phyloP scores from a whole-genome alignment of 2,888 invertebrate genomes.

The Tachina lurida region DNA sequence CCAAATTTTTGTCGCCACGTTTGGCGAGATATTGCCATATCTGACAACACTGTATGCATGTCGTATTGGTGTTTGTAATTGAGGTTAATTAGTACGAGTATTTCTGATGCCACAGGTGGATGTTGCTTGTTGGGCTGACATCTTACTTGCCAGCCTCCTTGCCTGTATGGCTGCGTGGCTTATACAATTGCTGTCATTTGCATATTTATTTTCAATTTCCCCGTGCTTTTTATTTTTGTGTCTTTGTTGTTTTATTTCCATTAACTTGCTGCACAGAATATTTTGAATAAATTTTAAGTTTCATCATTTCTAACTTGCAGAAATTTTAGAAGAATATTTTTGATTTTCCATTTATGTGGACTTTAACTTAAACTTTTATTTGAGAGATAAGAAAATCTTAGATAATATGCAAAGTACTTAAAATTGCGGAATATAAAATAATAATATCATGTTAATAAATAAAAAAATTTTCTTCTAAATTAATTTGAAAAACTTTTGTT shows the following conservation, averaged over 20 bases:
- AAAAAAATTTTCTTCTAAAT: no score
- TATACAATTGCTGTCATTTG: slow-evolving; percentile 45
- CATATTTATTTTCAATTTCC: slow-evolving; percentile 58
- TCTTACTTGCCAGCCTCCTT: not conserved
- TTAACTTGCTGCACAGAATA: not conserved
- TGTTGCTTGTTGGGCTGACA: slow-evolving; percentile 51
- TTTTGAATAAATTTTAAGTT: not conserved
- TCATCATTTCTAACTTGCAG: not conserved
- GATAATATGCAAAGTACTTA: not conserved
- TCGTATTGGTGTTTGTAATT: slow-evolving; percentile 68
- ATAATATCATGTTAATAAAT: no score
- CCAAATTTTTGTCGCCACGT: no score
- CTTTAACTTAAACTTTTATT: not conserved
- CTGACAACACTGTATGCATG: no score
- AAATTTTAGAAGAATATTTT: no score
- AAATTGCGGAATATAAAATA: not conserved
- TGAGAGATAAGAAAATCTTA: not conserved
- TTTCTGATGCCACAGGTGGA: slow-evolving; percentile 74
- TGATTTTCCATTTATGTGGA: no score
- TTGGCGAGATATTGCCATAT: no score
- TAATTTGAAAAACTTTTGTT: no score
- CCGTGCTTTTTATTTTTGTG: slow-evolving; percentile 3
- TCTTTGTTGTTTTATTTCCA: slow-evolving; percentile 21
- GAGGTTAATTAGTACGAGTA: slow-evolving; percentile 75
- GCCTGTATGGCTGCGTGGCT: slow-evolving; percentile 17